These are phyloP conservation scores for Malurus splendens DNA, from an alignment of 2,797 vertebrate species.

Conservation along the genomic window DNA sequence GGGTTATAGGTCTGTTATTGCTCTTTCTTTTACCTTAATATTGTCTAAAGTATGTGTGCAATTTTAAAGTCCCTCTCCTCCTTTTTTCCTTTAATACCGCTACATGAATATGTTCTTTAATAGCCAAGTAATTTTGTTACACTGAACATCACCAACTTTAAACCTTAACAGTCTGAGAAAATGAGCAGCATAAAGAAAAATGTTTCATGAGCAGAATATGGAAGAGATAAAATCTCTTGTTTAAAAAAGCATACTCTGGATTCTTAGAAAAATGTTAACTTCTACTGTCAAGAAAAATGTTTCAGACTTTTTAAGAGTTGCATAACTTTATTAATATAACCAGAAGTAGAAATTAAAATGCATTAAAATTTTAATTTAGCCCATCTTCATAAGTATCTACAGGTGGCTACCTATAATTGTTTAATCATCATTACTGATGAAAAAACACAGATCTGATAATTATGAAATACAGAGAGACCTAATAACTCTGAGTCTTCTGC, in stretches of 20 bases:
- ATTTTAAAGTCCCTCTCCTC: neutral
- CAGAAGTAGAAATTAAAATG: neutral
- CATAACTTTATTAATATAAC: neutral
- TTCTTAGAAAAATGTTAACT: neutral
- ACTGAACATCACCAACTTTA: neutral
- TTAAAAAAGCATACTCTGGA: neutral
- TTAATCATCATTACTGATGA: neutral
- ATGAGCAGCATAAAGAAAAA: neutral
- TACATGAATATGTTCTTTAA: neutral
- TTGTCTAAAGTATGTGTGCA: neutral
- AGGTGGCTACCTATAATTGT: neutral
- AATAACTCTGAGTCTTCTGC: neutral
- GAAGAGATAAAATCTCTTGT: neutral
- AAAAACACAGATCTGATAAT: constrained; percentile 4
- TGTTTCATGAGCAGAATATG: neutral
- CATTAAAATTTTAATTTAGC: neutral
- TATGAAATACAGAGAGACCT: constrained; percentile 5
- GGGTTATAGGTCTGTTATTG: neutral
- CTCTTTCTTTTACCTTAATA: neutral
- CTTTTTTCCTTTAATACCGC: neutral
- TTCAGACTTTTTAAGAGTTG: neutral
- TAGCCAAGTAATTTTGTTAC: neutral
- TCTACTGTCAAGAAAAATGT: neutral
- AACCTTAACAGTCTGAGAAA: constrained; percentile 6
- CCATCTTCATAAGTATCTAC: neutral